phyloP scores from a whole-genome alignment of 1,140 invertebrate genomes.

The Megalonaias nervosa region DNA sequence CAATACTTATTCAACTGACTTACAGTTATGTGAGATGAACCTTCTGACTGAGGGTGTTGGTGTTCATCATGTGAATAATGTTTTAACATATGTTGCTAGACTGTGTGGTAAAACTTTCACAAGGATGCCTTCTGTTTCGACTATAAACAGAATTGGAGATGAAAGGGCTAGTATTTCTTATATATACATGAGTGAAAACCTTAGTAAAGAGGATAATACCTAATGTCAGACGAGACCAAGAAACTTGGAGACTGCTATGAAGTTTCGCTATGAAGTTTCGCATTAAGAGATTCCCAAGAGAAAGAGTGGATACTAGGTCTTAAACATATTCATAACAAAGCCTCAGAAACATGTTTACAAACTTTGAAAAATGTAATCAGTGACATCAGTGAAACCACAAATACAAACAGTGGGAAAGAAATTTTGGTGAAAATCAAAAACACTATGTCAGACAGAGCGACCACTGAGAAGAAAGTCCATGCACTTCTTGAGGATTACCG shows the following conservation, averaged over 20 bases:
- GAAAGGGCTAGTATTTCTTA: conserved; percentile 18
- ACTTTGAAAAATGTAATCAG: conserved; percentile 14
- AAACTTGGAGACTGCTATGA: conserved; percentile 30
- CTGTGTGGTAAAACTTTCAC: conserved; percentile 26
- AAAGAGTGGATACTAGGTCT: conserved; percentile 34
- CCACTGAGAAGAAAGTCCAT: no score
- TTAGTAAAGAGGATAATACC: conserved; percentile 14
- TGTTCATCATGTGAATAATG: conserved; percentile 33
- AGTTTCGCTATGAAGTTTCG: no score
- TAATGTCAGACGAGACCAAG: conserved; percentile 33
- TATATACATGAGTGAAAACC: conserved; percentile 15
- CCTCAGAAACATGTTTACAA: conserved; percentile 14
- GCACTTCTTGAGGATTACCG: no score
- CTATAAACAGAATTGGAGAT: no score
- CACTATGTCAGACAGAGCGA: no score
- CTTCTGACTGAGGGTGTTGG: conserved; percentile 32
- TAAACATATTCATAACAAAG: conserved; percentile 27
- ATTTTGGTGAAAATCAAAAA: conserved; percentile 39
- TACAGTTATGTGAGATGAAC: conserved; percentile 25
- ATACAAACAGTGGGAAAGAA: conserved; percentile 14
- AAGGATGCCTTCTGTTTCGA: conserved; percentile 14
- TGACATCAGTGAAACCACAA: conserved; percentile 14
- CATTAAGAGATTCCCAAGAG: conserved; percentile 17
- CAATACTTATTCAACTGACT: conserved; percentile 4
- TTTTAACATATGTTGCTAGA: conserved; percentile 20